Evolutionary conservation across 2,797 vertebrate species (phyloP).

Genomic region (Megaceryle alcyon): DNA sequence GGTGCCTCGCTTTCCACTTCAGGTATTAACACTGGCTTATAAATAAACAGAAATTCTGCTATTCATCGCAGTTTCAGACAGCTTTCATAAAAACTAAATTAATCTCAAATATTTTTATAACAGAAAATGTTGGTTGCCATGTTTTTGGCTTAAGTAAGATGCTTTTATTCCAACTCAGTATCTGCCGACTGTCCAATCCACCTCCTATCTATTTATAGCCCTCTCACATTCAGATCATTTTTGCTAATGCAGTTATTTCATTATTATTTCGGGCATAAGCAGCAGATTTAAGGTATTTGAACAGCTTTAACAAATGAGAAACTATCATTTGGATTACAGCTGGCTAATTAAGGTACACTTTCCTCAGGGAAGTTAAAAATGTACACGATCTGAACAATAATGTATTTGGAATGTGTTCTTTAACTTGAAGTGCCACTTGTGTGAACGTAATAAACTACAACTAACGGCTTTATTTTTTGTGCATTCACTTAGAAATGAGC

Average conservation of each 20-base stretch:
- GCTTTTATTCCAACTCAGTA: slow-evolving; percentile 77
- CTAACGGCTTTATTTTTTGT: slow-evolving; percentile 33
- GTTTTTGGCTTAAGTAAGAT: slow-evolving; percentile 75
- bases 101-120: slow-evolving; percentile 78
- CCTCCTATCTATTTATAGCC: slow-evolving; percentile 77
- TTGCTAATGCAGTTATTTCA: slow-evolving; percentile 61
- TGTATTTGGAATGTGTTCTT: slow-evolving; percentile 42
- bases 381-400: slow-evolving; percentile 26
- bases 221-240: slow-evolving; percentile 61
- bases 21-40: slow-evolving; percentile 56
- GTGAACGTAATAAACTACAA: slow-evolving; percentile 38
- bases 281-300: slow-evolving; percentile 70
- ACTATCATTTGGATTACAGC: slow-evolving; percentile 62
- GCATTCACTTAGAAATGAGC: neutral
- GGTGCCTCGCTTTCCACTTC: neutral
- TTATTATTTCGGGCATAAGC: slow-evolving; percentile 54
- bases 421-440: slow-evolving; percentile 46
- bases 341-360: slow-evolving; percentile 67
- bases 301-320: slow-evolving; percentile 65
- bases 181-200: slow-evolving; percentile 75
- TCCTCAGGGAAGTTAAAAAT: slow-evolving; percentile 60
- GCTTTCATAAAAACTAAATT: slow-evolving; percentile 73
- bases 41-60: slow-evolving; percentile 68
- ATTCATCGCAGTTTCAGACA: slow-evolving; percentile 66
- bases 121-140: slow-evolving; percentile 78